Conservation (phyloP, 64 coral and sea anemone genomes). For the Platygyra sinensis region DNA sequence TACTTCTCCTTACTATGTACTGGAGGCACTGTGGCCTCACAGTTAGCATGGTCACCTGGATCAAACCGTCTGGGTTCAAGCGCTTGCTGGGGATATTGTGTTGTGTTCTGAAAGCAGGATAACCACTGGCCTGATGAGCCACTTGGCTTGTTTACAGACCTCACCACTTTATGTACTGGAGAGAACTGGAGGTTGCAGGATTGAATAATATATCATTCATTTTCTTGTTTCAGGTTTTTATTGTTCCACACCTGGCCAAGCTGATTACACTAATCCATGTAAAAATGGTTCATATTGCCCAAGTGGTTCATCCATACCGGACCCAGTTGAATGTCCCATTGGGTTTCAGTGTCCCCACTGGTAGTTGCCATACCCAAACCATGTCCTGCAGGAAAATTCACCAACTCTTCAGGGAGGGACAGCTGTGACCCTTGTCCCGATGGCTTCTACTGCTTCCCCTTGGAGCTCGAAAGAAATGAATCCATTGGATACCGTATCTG, state of each 20-base stretch:
- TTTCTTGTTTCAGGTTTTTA: constrained; percentile 77
- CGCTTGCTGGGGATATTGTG: no score
- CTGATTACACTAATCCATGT: constrained; percentile 75
- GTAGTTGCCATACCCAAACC: constrained; percentile 82
- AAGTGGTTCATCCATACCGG: constrained; percentile 52
- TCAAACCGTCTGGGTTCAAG: no score
- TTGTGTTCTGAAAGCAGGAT: no score
- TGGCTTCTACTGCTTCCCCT: constrained; percentile 82
- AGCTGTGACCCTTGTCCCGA: constrained; percentile 64
- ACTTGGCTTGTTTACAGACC: no score
- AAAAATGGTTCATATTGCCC: constrained; percentile 89
- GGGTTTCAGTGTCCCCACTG: constrained; percentile 90
- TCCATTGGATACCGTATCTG: constrained; percentile 75
- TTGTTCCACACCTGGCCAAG: constrained; percentile 59
- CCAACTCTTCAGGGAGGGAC: constrained; percentile 70
- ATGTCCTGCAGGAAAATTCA: constrained; percentile 86
- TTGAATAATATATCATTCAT: not conserved
- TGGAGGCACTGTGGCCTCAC: no score
- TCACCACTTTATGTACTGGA: no score
- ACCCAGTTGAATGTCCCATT: constrained; percentile 65
- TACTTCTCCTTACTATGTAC: no score
- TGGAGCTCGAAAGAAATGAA: constrained; percentile 77
- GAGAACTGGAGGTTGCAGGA: not conserved
- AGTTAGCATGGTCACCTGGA: no score
- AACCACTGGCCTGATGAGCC: no score